These are phyloP conservation scores for Syngnathoides biaculeatus DNA, from an alignment of 2,113 vertebrate species.

Conservation along the genomic window DNA sequence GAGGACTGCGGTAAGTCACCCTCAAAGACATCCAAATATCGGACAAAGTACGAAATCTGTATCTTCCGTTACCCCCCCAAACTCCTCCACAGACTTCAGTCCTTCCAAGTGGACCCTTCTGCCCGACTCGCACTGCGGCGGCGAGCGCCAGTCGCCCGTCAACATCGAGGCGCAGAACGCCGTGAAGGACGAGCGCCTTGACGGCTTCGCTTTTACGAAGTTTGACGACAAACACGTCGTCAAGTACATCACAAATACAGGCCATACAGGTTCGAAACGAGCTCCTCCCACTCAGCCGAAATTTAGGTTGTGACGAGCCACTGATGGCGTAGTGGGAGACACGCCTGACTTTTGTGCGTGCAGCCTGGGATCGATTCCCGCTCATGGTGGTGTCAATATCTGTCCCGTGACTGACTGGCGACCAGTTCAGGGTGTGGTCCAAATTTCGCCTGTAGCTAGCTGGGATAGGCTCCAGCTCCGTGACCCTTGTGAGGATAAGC, in stretches of 20 bases:
- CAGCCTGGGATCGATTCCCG: too few relatives aligned
- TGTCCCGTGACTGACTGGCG: too few relatives aligned
- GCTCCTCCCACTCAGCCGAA: neutral
- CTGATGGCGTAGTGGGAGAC: too few relatives aligned
- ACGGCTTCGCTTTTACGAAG: slow-evolving; percentile 30
- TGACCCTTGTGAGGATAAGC: too few relatives aligned
- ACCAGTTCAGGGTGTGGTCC: too few relatives aligned
- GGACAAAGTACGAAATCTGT: neutral
- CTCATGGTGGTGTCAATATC: too few relatives aligned
- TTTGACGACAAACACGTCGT: slow-evolving; percentile 51
- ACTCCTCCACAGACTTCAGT: slow-evolving; percentile 5
- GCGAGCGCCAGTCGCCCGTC: slow-evolving; percentile 50
- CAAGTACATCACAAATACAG: slow-evolving; percentile 47
- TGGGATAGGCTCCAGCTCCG: too few relatives aligned
- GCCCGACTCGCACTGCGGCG: slow-evolving; percentile 21
- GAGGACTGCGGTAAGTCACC: slow-evolving; percentile 51
- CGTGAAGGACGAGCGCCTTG: slow-evolving; percentile 3
- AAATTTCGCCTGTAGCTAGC: too few relatives aligned
- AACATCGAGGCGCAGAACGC: slow-evolving; percentile 27
- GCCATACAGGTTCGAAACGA: slow-evolving; percentile 55
- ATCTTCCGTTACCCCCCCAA: neutral
- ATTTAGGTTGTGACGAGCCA: too few relatives aligned
- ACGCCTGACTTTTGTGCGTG: too few relatives aligned
- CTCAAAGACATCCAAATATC: neutral
- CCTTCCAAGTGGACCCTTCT: slow-evolving; percentile 33